These are phyloP conservation scores for Danio tinwini DNA, from an alignment of 2,797 vertebrate genomes.

Conservation along the genomic window DNA sequence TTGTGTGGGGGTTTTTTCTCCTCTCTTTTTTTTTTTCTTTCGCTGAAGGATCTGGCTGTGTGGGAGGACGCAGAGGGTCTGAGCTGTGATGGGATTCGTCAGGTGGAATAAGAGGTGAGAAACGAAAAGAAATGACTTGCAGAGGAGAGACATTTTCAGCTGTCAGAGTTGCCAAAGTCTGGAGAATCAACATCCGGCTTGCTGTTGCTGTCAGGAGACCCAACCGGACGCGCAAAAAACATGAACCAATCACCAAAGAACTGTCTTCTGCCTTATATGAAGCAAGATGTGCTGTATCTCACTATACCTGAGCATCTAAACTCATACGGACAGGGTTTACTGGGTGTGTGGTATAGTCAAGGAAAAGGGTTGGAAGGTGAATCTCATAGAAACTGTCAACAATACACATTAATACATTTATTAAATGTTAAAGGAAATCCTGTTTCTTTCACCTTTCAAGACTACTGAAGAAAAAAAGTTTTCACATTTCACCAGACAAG, in stretches of 20 bases:
- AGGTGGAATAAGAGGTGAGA: slow-evolving; percentile 46
- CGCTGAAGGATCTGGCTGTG: slow-evolving; percentile 46
- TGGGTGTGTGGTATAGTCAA: not conserved
- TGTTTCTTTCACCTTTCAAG: too few relatives aligned
- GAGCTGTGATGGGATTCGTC: slow-evolving; percentile 56
- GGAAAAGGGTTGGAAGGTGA: not conserved
- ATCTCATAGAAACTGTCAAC: not conserved
- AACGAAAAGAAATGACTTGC: slow-evolving; percentile 63
- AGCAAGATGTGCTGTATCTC: not conserved
- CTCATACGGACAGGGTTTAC: not conserved
- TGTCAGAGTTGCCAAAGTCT: slow-evolving; percentile 71
- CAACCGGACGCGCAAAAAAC: slow-evolving; percentile 25
- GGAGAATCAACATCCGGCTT: slow-evolving; percentile 73
- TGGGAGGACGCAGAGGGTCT: slow-evolving; percentile 55
- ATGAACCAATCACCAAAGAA: slow-evolving; percentile 19
- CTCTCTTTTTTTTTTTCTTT: slow-evolving; percentile 20
- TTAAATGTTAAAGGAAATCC: too few relatives aligned
- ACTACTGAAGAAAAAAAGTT: too few relatives aligned
- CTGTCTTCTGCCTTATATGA: slow-evolving; percentile 10
- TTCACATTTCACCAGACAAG: too few relatives aligned
- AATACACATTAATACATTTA: too few relatives aligned
- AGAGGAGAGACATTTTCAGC: slow-evolving; percentile 70
- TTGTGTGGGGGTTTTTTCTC: slow-evolving; percentile 54
- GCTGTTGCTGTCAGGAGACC: slow-evolving; percentile 63
- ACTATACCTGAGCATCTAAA: not conserved